phyloP scores from a whole-genome alignment of 2,113 vertebrate species.

The Ophiodon elongatus region DNA sequence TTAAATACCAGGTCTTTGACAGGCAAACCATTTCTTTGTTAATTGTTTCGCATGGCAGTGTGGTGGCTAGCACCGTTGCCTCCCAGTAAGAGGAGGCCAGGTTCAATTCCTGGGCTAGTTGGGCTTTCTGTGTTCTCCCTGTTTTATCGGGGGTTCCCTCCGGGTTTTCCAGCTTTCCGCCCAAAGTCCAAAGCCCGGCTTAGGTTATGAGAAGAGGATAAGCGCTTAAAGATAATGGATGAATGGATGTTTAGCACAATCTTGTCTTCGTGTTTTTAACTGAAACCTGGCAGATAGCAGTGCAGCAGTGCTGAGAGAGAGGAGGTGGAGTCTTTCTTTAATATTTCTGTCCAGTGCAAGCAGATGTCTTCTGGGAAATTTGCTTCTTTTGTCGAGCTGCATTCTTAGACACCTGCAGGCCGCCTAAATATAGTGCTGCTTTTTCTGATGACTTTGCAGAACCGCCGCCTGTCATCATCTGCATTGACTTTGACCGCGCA shows the following conservation, averaged over 20 bases:
- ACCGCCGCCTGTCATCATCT: neutral
- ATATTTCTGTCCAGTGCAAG: neutral
- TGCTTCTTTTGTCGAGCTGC: neutral
- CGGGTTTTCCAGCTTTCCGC: too few relatives aligned
- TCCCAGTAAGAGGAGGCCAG: too few relatives aligned
- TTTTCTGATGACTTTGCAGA: neutral
- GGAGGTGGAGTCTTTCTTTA: neutral
- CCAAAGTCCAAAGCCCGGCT: neutral
- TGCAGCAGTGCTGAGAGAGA: neutral
- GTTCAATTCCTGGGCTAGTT: too few relatives aligned
- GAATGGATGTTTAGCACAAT: neutral
- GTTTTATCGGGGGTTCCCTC: too few relatives aligned
- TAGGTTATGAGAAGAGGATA: neutral
- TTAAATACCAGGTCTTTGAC: neutral
- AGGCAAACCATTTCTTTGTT: too few relatives aligned
- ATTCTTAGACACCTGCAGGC: neutral
- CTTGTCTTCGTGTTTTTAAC: neutral
- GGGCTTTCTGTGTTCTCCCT: too few relatives aligned
- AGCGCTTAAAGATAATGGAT: neutral
- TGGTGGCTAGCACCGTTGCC: too few relatives aligned
- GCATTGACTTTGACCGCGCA: neutral
- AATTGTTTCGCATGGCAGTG: neutral
- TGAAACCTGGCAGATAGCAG: neutral
- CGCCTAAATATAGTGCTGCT: neutral
- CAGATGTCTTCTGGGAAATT: constrained; percentile 2